Conservation (phyloP, 2,888 invertebrate species). For the Macropis europaea region DNA sequence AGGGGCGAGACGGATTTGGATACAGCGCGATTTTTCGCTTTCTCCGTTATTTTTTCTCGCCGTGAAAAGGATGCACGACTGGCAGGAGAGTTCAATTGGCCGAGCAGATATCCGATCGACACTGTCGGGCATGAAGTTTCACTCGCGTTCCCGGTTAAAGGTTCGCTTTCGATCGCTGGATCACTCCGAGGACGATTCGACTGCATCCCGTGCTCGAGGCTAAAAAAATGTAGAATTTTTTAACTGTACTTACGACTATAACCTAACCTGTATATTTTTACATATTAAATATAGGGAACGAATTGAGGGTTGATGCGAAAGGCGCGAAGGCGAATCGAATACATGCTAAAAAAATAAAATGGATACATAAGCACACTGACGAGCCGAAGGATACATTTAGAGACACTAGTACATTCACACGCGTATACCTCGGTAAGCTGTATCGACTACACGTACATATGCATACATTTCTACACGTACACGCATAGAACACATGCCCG, state of each 20-base stretch:
- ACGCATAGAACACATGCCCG: slow-evolving; percentile 18
- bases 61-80: neutral
- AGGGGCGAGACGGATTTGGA: neutral
- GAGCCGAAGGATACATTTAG: slow-evolving; percentile 10
- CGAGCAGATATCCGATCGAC: slow-evolving; percentile 51
- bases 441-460: slow-evolving; percentile 9
- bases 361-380: slow-evolving; percentile 12
- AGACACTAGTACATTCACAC: slow-evolving; percentile 14
- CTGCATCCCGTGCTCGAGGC: slow-evolving; percentile 67
- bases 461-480: slow-evolving; percentile 7
- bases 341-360: slow-evolving; percentile 11
- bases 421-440: neutral
- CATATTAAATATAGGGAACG: slow-evolving; percentile 68
- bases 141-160: slow-evolving; percentile 59
- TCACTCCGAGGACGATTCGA: slow-evolving; percentile 57
- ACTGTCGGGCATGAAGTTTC: slow-evolving; percentile 53
- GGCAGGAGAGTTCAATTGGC: slow-evolving; percentile 6
- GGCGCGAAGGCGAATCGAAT: slow-evolving; percentile 53
- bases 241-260: slow-evolving; percentile 75
- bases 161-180: slow-evolving; percentile 57
- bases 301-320: slow-evolving; percentile 53
- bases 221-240: slow-evolving; percentile 66
- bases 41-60: neutral
- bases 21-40: slow-evolving; percentile 12
- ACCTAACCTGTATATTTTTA: slow-evolving; percentile 78